These are phyloP conservation scores for Sympetrum striolatum DNA, from an alignment of 2,888 invertebrate species.

Conservation along the genomic window DNA sequence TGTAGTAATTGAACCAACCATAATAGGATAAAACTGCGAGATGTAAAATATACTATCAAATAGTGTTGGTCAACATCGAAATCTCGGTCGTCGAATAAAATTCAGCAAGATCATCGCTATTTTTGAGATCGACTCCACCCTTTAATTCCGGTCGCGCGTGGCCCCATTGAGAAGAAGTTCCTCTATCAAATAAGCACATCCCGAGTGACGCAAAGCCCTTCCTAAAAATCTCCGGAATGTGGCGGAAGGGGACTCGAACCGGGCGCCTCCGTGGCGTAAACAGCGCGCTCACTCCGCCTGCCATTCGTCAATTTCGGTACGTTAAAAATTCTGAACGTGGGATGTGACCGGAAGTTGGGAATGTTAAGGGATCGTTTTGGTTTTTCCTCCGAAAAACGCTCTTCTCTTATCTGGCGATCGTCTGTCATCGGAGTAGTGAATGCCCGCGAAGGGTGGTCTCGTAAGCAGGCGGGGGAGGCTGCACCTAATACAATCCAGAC, in stretches of 20 bases:
- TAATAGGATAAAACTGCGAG: too few species aligned
- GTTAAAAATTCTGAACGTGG: constrained; percentile 1
- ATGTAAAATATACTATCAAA: too few species aligned
- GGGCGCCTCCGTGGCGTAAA: not conserved
- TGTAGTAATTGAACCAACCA: too few species aligned
- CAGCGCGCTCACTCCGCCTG: constrained; percentile 1
- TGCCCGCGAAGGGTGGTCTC: not conserved
- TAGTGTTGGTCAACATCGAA: too few species aligned
- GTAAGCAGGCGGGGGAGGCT: not conserved
- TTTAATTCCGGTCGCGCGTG: too few species aligned
- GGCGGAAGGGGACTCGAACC: constrained; percentile 2
- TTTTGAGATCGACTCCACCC: too few species aligned
- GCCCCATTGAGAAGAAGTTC: too few species aligned
- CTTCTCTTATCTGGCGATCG: not conserved
- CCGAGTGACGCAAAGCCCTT: not conserved
- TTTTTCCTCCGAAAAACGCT: not conserved
- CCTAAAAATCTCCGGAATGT: not conserved
- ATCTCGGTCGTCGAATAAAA: too few species aligned
- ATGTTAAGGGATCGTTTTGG: constrained; percentile 18
- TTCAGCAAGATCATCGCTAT: too few species aligned
- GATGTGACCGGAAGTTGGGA: constrained; percentile 27
- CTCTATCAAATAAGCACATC: not conserved
- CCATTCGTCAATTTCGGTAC: constrained; percentile 14
- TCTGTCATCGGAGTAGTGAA: constrained; percentile 17
- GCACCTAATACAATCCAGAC: constrained; percentile 26